These are phyloP conservation scores for Agrotis clavis DNA, from an alignment of 2,888 invertebrate species.

Conservation along the genomic window DNA sequence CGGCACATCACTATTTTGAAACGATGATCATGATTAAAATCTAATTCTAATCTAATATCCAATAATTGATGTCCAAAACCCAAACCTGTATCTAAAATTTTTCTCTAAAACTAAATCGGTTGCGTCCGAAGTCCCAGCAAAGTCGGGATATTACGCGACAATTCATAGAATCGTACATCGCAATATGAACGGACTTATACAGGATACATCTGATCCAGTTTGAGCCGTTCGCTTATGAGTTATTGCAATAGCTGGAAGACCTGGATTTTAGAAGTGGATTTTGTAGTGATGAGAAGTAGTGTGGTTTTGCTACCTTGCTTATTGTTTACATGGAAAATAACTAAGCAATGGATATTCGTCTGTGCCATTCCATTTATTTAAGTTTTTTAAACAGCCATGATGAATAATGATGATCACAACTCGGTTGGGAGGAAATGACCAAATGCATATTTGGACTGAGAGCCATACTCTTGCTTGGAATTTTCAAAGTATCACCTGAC, in stretches of 20 bases:
- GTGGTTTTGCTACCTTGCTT: not conserved
- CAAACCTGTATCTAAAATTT: not conserved
- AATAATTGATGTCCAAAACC: not conserved
- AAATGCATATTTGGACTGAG: too few relatives aligned
- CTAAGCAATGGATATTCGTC: not conserved
- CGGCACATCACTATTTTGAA: too few relatives aligned
- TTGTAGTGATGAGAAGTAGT: constrained; percentile 5
- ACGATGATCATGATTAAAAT: too few relatives aligned
- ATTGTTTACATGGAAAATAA: not conserved
- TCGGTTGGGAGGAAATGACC: too few relatives aligned
- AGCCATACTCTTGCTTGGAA: too few relatives aligned
- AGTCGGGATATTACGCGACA: constrained; percentile 69
- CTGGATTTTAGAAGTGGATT: constrained; percentile 39
- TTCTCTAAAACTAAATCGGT: constrained; percentile 54
- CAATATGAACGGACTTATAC: constrained; percentile 70
- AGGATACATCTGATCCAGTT: constrained; percentile 62
- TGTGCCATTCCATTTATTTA: not conserved
- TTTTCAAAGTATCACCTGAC: too few relatives aligned
- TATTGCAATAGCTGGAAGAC: constrained; percentile 59
- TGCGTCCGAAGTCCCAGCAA: constrained; percentile 58
- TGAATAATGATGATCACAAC: too few relatives aligned
- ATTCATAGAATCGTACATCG: constrained; percentile 73
- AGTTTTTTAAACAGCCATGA: too few relatives aligned
- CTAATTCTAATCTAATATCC: too few relatives aligned
- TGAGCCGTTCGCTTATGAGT: constrained; percentile 62